Evolutionary conservation across 2,888 invertebrate genomes (phyloP).

Genomic region (Proisotoma minuta): DNA sequence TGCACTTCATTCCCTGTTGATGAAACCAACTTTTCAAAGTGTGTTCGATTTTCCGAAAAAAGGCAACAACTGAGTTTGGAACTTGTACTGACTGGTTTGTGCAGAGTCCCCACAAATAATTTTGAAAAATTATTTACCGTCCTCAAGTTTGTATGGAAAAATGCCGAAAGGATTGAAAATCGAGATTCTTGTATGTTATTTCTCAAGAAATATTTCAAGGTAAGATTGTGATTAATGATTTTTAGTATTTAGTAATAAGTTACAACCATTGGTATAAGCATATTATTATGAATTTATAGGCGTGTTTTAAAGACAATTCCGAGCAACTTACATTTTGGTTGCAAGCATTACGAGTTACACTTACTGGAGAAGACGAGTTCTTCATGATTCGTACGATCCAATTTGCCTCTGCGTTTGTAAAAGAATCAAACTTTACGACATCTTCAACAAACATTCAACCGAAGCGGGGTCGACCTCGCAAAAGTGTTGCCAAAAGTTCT

Average conservation of each 20-base stretch:
- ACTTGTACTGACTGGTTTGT: constrained; percentile 29
- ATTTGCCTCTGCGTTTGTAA: constrained; percentile 17
- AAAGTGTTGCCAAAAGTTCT: background rate
- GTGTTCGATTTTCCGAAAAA: constrained; percentile 27
- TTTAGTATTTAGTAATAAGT: background rate
- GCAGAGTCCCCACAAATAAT: constrained; percentile 13
- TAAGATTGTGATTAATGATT: constrained; percentile 4
- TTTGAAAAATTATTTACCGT: constrained; percentile 20
- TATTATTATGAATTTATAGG: background rate
- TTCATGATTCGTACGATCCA: constrained; percentile 22
- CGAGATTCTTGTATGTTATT: constrained; percentile 34
- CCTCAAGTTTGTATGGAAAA: constrained; percentile 35
- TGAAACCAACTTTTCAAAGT: constrained; percentile 27
- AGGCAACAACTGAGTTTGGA: constrained; percentile 33
- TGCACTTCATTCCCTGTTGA: constrained; percentile 31
- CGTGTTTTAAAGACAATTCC: background rate
- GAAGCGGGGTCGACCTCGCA: background rate
- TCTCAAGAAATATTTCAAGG: constrained; percentile 33
- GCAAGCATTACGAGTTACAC: constrained; percentile 1
- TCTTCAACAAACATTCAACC: background rate
- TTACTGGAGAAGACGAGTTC: constrained; percentile 12
- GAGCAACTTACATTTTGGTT: constrained; percentile 25
- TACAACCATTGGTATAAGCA: background rate
- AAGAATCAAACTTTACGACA: background rate
- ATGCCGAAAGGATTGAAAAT: constrained; percentile 22